Evolutionary conservation across 2,797 vertebrate genomes (phyloP), one percentile per base, ranked within the genome.

Genomic region (Chloroceryle amazona): DNA sequence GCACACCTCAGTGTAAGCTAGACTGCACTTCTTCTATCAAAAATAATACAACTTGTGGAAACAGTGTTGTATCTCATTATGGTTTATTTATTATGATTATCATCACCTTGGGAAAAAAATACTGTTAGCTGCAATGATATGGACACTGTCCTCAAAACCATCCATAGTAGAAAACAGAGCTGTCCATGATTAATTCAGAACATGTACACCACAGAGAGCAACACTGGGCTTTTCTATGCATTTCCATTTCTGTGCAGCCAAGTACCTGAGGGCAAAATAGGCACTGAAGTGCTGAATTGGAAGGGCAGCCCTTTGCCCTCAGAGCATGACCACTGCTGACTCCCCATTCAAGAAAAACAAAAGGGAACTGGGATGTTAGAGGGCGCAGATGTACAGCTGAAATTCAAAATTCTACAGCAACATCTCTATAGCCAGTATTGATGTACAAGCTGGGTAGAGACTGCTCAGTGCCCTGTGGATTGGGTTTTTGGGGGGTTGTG

Each of bases 311-410:
- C 22, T 79, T 28, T 60, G 28, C 25, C 15, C 28, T 60, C 21
- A 7, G 1, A 57, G 18, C 0, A 0, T 18, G 54, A 16, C 9
- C 61, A 18, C 37, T 29, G 12, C 14, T 85, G 49, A n/a, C 21
- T 67, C 3, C 10, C 3, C 11, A 1, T 29, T 28, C 14, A 81
- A 54, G 25, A 26, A 46, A 67, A 87, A 6, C 16, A 28, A 31
- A 67, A 33, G 17, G 39, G 23, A 81, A 4, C 9, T 31, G 63
- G 22, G 37, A 12, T 8, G 1, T 39, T 9, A 63, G 28, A 70
- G 9, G 9, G 4, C 87, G 25, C 28, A 35, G 58, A 60, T 44
- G 22, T 35, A 4, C 17, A 60, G 31, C 0, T 76, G 55, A 80
- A 90, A 61, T 49, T 10, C 37, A 55, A 0, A 68, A 33, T 74